Evolutionary conservation across 2,797 vertebrate species (phyloP), one percentile per base, ranked within the genome.

Genomic region (Acipenser oxyrinchus): DNA sequence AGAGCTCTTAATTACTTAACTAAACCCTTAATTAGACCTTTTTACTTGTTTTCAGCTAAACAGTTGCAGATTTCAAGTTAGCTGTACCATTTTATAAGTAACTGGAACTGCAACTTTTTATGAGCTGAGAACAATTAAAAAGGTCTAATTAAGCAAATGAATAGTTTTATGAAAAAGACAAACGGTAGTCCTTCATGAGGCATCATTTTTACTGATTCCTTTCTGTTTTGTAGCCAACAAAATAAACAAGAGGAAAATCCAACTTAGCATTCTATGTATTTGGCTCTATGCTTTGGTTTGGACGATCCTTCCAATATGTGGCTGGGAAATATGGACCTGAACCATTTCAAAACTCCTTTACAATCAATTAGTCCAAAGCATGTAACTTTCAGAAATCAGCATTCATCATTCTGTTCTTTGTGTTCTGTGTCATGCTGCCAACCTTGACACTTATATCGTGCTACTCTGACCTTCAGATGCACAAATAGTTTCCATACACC

Each of bases 181-280:
- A 18, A 18, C 18, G 18, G 18, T 18, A 18, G 18, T 37, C 37
- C 37, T 37, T 37, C 37, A 37, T 37, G 37, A 37, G 37, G 37
- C 37, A 37, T 37, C 37, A 37, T 37, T 37, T 0, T 37, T 37
- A 37, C 23, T 37, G 23, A 37, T 37, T 37, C 23, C 23, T 37
- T 55, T 55, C n/a, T 55, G 53, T 8, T 55, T 55, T n/a, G n/a
- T n/a, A 55, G 53, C 53, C 53, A 55, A 55, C n/a, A 55, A 55
- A 55, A 10, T 55, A 55, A 55, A 55, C 1, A 10, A 55, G 53
- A 55, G n/a, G 53, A 55, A 55, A 55, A 55, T 55, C 53, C 53
- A 10, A n/a, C 53, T 9, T n/a, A n/a, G 10, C 53, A 55, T 55
- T 55, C 6, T n/a, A 10, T 55, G 6, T n/a, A 55, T 55, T 55